Evolutionary conservation across 1,140 invertebrate species (phyloP).

Genomic region (Drosophila oshimai): DNA sequence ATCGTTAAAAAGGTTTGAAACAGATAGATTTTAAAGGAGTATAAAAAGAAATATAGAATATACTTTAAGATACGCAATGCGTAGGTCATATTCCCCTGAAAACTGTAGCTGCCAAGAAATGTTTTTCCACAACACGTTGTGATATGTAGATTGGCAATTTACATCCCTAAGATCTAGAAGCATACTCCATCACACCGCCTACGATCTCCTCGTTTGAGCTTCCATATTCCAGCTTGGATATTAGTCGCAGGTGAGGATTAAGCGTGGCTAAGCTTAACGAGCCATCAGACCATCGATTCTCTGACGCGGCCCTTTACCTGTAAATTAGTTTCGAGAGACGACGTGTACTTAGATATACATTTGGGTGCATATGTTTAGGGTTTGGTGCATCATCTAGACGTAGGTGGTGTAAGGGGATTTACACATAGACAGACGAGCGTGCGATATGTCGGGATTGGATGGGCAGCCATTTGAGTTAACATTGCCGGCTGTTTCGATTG

Average conservation of each 20-base stretch:
- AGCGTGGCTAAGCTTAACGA: constrained; percentile 19
- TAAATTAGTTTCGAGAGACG: constrained; percentile 63
- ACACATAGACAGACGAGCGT: constrained; percentile 51
- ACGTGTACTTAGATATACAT: neutral
- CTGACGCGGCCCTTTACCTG: constrained; percentile 69
- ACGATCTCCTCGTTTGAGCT: constrained; percentile 18
- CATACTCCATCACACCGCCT: neutral
- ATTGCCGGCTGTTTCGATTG: neutral
- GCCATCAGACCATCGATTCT: constrained; percentile 63
- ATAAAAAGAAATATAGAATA: too few relatives aligned
- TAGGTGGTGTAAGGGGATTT: constrained; percentile 49
- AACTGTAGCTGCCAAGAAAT: too few relatives aligned
- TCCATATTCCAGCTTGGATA: constrained; percentile 9
- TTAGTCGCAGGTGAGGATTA: neutral
- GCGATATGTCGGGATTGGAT: constrained; percentile 53
- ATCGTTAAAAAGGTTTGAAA: too few relatives aligned
- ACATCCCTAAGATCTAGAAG: neutral
- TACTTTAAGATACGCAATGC: neutral
- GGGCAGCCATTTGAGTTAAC: neutral
- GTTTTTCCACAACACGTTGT: neutral
- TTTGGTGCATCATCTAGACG: constrained; percentile 33
- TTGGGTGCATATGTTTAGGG: neutral
- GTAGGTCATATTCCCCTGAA: neutral
- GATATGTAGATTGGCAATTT: constrained; percentile 5
- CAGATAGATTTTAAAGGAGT: too few relatives aligned